Conservation (phyloP, 2,888 invertebrate species). For the Venusia cambrica region DNA sequence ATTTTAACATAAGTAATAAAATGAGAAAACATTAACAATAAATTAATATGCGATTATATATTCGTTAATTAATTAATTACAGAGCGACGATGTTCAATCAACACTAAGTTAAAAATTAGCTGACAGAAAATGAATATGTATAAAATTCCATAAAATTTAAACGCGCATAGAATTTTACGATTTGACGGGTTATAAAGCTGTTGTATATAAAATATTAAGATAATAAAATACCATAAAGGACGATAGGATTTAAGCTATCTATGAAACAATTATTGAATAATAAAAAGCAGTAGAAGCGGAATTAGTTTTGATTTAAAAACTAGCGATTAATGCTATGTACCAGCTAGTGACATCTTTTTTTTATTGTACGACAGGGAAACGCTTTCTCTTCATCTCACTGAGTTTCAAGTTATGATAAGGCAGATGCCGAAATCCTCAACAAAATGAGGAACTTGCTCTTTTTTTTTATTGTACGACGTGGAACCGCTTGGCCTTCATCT, state of each 20-base stretch:
- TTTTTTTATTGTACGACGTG: too few species aligned
- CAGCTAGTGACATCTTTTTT: too few species aligned
- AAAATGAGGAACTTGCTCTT: too few species aligned
- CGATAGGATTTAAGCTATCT: conserved; percentile 43
- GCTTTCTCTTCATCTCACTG: too few species aligned
- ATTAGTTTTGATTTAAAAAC: too few species aligned
- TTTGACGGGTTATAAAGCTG: conserved; percentile 45
- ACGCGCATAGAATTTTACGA: conserved; percentile 48
- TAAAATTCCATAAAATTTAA: conserved; percentile 36
- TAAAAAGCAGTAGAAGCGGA: neutral
- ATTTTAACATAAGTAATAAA: conserved; percentile 55
- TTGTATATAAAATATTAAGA: conserved; percentile 53
- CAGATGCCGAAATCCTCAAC: too few species aligned
- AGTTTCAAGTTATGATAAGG: too few species aligned
- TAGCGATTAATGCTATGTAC: too few species aligned
- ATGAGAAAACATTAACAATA: conserved; percentile 57
- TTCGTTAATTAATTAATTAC: conserved; percentile 72
- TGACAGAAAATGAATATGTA: conserved; percentile 65
- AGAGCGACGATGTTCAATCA: conserved; percentile 67
- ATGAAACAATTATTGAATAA: conserved; percentile 36
- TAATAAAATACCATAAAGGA: conserved; percentile 52
- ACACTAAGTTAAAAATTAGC: conserved; percentile 62
- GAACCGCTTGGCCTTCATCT: too few species aligned
- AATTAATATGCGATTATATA: conserved; percentile 61
- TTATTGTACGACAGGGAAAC: too few species aligned